Conservation (phyloP, 2,797 vertebrate species). For the Discoglossus pictus region DNA sequence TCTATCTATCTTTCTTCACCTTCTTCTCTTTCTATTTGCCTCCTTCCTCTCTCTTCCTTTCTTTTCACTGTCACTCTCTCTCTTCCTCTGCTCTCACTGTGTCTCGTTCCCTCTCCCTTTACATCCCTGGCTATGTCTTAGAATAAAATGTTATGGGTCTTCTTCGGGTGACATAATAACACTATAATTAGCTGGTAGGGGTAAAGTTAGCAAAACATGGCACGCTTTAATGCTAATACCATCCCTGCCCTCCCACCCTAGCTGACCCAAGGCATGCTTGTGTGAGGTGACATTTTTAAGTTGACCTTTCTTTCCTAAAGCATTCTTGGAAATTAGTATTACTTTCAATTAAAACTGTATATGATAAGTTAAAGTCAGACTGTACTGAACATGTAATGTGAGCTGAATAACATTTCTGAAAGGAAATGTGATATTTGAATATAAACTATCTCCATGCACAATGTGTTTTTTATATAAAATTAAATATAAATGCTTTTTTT, state of each 20-base stretch:
- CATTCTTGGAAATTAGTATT: too few species aligned
- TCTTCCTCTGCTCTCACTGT: neutral
- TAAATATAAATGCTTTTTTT: too few species aligned
- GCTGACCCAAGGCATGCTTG: slow-evolving; percentile 1
- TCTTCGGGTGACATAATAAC: slow-evolving; percentile 32
- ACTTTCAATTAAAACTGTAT: too few species aligned
- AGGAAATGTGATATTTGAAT: too few species aligned
- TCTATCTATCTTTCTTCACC: neutral
- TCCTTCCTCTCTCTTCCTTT: neutral
- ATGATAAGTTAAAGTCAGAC: too few species aligned
- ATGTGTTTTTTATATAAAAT: too few species aligned
- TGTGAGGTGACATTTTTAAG: neutral
- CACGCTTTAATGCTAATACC: slow-evolving; percentile 21
- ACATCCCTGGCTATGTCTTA: slow-evolving; percentile 11
- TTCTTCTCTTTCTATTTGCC: neutral
- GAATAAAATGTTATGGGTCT: slow-evolving; percentile 23
- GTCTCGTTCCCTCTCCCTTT: slow-evolving; percentile 21
- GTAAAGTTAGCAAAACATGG: slow-evolving; percentile 28
- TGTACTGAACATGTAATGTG: too few species aligned
- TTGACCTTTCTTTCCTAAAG: too few species aligned
- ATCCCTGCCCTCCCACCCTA: slow-evolving; percentile 9
- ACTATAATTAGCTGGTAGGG: slow-evolving; percentile 19
- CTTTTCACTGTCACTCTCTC: neutral
- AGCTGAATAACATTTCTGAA: too few species aligned
- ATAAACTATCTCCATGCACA: too few species aligned